Percentiles rank a stretch among this genome's conserved stretches.
These are phyloP conservation scores for Berghia stephanieae DNA, from an alignment of 1,140 invertebrate genomes.

Conservation along the genomic window DNA sequence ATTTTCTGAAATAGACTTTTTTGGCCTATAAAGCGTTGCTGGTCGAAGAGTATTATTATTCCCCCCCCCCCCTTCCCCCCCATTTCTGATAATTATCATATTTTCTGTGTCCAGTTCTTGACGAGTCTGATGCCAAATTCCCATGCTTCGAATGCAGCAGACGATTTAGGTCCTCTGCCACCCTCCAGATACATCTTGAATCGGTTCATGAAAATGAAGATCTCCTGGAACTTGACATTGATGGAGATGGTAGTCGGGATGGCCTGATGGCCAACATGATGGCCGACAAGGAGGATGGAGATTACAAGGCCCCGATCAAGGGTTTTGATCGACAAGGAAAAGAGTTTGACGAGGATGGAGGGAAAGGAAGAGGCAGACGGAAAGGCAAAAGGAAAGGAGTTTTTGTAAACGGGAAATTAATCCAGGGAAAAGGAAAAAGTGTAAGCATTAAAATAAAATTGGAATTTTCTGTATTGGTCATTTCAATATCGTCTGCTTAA, in stretches of 20 bases:
- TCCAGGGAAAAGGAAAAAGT: conserved; percentile 17
- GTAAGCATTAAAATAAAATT: no score
- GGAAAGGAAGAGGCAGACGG: conserved; percentile 1
- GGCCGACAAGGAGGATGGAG: neutral
- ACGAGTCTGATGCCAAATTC: conserved; percentile 62
- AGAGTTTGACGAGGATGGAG: neutral
- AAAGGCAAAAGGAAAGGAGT: conserved; percentile 27
- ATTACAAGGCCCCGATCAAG: neutral
- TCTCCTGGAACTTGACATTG: conserved; percentile 16
- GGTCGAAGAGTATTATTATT: no score
- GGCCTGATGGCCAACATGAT: conserved; percentile 6
- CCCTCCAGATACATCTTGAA: conserved; percentile 71
- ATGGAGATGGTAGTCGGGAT: conserved; percentile 25
- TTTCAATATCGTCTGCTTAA: no score
- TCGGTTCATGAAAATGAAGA: conserved; percentile 68
- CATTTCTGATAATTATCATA: no score
- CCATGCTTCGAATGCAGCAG: conserved; percentile 74
- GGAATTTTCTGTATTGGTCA: no score
- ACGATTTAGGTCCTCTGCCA: conserved; percentile 69
- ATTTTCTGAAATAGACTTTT: no score
- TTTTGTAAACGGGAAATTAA: conserved; percentile 2
- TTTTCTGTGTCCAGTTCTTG: conserved; percentile 48
- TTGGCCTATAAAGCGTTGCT: no score
- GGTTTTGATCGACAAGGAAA: no score
- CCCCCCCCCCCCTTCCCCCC: no score